These are phyloP conservation scores for Hybognathus amarus DNA, from an alignment of 2,797 vertebrate genomes.

Conservation along the genomic window DNA sequence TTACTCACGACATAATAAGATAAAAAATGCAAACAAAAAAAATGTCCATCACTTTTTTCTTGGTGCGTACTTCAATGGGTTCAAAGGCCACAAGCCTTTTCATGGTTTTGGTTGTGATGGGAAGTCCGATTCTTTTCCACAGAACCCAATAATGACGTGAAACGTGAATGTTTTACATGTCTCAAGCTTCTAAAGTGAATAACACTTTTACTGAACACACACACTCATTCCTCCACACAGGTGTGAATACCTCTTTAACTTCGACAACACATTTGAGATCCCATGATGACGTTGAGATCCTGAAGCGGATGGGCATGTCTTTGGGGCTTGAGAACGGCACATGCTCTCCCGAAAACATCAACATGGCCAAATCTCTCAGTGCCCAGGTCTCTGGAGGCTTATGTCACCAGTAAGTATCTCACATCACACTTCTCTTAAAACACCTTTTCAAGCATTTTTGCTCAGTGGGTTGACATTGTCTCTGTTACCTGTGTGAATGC, in stretches of 20 bases:
- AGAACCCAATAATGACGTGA: neutral
- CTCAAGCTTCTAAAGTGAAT: neutral
- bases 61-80: no score
- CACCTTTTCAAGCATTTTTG: neutral
- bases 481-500: neutral
- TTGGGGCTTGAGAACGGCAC: slow-evolving; percentile 83
- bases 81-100: neutral
- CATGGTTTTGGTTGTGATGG: neutral
- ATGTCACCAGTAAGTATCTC: slow-evolving; percentile 78
- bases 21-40: no score
- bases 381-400: slow-evolving; percentile 84
- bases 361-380: slow-evolving; percentile 82
- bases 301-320: slow-evolving; percentile 88
- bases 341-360: slow-evolving; percentile 82
- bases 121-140: neutral
- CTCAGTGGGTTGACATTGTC: neutral
- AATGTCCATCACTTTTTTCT: no score
- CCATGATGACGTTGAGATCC: slow-evolving; percentile 85
- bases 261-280: slow-evolving; percentile 89
- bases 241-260: slow-evolving; percentile 90
- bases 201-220: neutral
- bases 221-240: slow-evolving; percentile 63
- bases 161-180: neutral
- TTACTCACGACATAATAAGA: no score
- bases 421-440: neutral